Base-by-base conservation (phyloP, 2,888 invertebrate species). In the Tenthredo amoena region DNA sequence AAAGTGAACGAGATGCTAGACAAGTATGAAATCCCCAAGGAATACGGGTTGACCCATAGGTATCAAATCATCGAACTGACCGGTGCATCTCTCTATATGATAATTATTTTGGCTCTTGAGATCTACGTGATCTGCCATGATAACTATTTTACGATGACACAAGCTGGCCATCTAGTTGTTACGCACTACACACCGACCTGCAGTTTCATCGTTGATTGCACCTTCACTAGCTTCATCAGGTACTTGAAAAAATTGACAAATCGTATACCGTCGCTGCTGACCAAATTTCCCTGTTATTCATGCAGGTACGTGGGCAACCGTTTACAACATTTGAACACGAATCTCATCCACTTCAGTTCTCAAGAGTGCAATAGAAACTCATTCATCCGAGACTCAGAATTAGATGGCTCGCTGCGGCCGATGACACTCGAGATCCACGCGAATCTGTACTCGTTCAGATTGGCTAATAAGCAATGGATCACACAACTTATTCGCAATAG, bases 201-300 rank as follows among this genome's bases (percentile, higher is more conserved):
- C 0, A 85, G 85, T 6, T 81, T 81, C 12, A 40, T 88, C 37
- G 87, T 74, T 12, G 88, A 88, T 43, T 6, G 84, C 10, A 86
- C 87, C 3, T 90, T 89, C 77, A 31, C 87, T 21, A 86, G 85
- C 26, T 87, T 89, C 77, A 81, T 91, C 68, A 88, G 88, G 91
- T 90, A 88, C 15, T 77, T 55, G 0, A 6, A 71, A 82, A 15
- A 62, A 72, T 72, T 18, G 3, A 34, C 1, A 68, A 26, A 68
- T 68, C 1, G 55, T 18, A 18, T 18, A 18, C 5, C 15, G 26
- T 3, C 68, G 68, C 34, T 34, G 31, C 68, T 34, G 34, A 5
- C 12, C 26, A n/a, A 72, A 72, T 40, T 2, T 50, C 12, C 1
- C 18, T 47, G 26, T 34, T 4, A 10, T 37, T 58, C 18, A 34